A percentile compares a stretch with the other conserved stretches of the same genome.
phyloP scores from a whole-genome alignment of 2,797 vertebrate species.

The Rousettus madagascariensis region DNA sequence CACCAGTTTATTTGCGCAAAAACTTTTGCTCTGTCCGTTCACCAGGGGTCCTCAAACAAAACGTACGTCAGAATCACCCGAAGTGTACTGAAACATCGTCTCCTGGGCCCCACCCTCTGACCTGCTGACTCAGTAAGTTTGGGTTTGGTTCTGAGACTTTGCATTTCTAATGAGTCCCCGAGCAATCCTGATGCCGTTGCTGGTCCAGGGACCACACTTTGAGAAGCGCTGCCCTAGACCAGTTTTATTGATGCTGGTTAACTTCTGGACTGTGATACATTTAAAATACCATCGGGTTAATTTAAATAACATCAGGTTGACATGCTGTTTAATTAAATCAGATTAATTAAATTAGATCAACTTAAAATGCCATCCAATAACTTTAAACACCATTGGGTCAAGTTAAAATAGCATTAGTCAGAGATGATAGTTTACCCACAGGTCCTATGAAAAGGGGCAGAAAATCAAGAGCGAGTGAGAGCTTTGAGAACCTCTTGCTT shows the following conservation, averaged over 20 bases:
- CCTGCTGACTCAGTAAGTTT: background rate
- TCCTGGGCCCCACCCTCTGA: accelerated
- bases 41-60: background rate
- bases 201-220: background rate
- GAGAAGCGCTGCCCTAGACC: background rate
- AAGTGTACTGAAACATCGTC: no score
- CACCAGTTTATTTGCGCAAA: background rate
- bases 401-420: slow-evolving; percentile 34
- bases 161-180: background rate
- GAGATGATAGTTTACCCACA: background rate
- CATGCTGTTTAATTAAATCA: slow-evolving; percentile 66
- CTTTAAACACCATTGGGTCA: slow-evolving; percentile 49
- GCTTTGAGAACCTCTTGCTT: background rate
- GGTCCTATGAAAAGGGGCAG: background rate
- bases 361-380: slow-evolving; percentile 60
- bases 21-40: background rate
- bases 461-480: background rate
- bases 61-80: background rate
- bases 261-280: slow-evolving; percentile 49
- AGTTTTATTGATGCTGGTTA: slow-evolving; percentile 48
- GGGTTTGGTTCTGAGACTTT: background rate
- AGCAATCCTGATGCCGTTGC: background rate
- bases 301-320: slow-evolving; percentile 57
- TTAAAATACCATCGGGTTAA: slow-evolving; percentile 52
- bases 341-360: slow-evolving; percentile 57